Evolutionary conservation across 2,113 vertebrate genomes (phyloP).

Genomic region (Amphiprion percula): DNA sequence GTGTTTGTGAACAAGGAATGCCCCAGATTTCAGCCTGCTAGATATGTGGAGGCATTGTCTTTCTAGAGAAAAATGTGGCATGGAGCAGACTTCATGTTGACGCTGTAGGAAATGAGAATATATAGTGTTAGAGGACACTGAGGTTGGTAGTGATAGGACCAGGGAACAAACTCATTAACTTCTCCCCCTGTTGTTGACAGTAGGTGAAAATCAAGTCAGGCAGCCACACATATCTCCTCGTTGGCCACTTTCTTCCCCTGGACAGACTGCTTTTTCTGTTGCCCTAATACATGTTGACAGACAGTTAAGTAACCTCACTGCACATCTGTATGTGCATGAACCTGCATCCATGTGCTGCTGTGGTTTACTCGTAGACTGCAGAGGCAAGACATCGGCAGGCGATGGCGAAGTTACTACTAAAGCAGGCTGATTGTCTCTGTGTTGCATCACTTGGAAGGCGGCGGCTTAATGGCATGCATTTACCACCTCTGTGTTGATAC

Average conservation of each 20-base stretch:
- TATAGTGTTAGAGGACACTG: slow-evolving; percentile 57
- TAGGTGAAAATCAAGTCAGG: slow-evolving; percentile 73
- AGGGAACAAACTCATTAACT: slow-evolving; percentile 79
- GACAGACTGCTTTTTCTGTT: slow-evolving; percentile 65
- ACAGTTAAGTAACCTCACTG: slow-evolving; percentile 69
- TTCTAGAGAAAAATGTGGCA: slow-evolving; percentile 31
- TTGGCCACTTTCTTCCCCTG: slow-evolving; percentile 41
- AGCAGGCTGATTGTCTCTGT: slow-evolving; percentile 49
- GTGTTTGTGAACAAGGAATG: slow-evolving; percentile 59
- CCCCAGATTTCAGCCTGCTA: slow-evolving; percentile 43
- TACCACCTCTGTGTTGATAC: slow-evolving; percentile 33
- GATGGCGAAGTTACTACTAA: slow-evolving; percentile 42
- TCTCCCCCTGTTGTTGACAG: slow-evolving; percentile 63
- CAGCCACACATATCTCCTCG: slow-evolving; percentile 58
- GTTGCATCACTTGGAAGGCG: slow-evolving; percentile 65
- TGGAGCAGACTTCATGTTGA: slow-evolving; percentile 48
- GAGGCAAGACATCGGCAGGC: slow-evolving; percentile 43
- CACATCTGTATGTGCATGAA: slow-evolving; percentile 47
- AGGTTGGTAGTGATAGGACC: slow-evolving; percentile 58
- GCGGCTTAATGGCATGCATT: slow-evolving; percentile 42
- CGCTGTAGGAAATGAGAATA: slow-evolving; percentile 58
- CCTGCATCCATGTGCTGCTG: slow-evolving; percentile 34
- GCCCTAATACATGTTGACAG: slow-evolving; percentile 75
- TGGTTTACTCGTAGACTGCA: slow-evolving; percentile 49
- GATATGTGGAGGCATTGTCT: slow-evolving; percentile 41